Conservation (phyloP, 1,140 invertebrate species). For the Holcopasites calliopsidis region DNA sequence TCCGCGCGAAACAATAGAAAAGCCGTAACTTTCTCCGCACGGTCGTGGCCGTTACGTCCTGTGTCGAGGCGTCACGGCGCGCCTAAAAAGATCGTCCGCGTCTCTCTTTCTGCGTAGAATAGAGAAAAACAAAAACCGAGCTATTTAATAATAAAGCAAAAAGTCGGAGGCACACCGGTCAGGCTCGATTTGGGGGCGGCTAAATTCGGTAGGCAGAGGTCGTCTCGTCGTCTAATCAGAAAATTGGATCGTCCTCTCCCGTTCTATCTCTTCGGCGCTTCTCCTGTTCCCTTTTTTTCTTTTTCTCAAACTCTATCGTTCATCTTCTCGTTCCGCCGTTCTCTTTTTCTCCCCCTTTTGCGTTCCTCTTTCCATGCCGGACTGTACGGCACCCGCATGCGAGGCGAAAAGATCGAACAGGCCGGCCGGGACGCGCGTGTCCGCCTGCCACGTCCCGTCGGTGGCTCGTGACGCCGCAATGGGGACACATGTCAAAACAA, state of each 20-base stretch:
- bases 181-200: background rate
- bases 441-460: constrained; percentile 37
- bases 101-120: background rate
- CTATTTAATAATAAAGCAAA: background rate
- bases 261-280: constrained; percentile 5
- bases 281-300: constrained; percentile 26
- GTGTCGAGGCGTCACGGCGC: constrained; percentile 47
- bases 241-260: constrained; percentile 71
- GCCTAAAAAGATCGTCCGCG: constrained; percentile 43
- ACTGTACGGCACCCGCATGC: constrained; percentile 73
- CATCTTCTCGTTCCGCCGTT: background rate
- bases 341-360: background rate
- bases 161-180: background rate
- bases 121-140: background rate
- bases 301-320: background rate
- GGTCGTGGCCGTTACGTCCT: constrained; percentile 50
- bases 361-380: constrained; percentile 40
- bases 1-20: constrained; percentile 76
- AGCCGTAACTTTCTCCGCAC: constrained; percentile 76
- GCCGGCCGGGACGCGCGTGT: constrained; percentile 58
- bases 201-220: constrained; percentile 34
- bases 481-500: constrained; percentile 78
- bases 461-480: constrained; percentile 63
- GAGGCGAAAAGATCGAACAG: constrained; percentile 59
- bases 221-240: constrained; percentile 68